Percentiles rank a stretch among this genome's conserved stretches.
Evolutionary conservation across 2,888 invertebrate genomes (phyloP).

Genomic region (Argyresthia goedartella): DNA sequence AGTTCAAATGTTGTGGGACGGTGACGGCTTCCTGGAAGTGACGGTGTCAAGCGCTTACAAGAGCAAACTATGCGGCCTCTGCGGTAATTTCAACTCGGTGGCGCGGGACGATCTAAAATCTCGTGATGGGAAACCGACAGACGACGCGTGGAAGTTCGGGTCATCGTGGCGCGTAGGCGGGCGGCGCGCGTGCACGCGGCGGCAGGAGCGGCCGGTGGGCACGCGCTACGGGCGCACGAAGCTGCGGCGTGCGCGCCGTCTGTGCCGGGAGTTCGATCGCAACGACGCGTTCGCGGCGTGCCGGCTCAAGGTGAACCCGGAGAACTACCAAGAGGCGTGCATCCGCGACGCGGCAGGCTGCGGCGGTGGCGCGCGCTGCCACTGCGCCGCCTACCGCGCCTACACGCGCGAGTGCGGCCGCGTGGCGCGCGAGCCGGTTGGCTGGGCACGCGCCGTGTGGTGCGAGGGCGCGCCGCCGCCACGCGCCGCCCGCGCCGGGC

Average conservation of each 20-base stretch:
- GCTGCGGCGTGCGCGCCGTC: slow-evolving; percentile 47
- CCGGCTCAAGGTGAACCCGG: slow-evolving; percentile 82
- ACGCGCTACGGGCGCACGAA: slow-evolving; percentile 63
- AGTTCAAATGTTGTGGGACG: slow-evolving; percentile 91
- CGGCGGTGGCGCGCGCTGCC: slow-evolving; percentile 81
- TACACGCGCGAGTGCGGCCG: slow-evolving; percentile 90
- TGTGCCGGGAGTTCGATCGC: slow-evolving; percentile 65
- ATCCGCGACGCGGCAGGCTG: slow-evolving; percentile 91
- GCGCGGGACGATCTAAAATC: slow-evolving; percentile 87
- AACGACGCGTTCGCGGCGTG: slow-evolving; percentile 80
- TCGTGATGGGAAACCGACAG: slow-evolving; percentile 75
- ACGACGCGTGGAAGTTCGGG: slow-evolving; percentile 81
- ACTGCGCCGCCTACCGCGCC: slow-evolving; percentile 91
- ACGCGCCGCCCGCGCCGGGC: slow-evolving; percentile 41
- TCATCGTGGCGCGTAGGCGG: slow-evolving; percentile 93
- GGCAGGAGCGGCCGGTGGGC: slow-evolving; percentile 58
- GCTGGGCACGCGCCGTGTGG: slow-evolving; percentile 80
- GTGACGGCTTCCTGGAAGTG: slow-evolving; percentile 92
- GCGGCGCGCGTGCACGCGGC: slow-evolving; percentile 76
- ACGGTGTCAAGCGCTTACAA: slow-evolving; percentile 80
- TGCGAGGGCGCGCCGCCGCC: slow-evolving; percentile 67
- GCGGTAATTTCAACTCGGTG: slow-evolving; percentile 93
- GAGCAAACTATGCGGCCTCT: slow-evolving; percentile 87
- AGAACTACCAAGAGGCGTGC: slow-evolving; percentile 89
- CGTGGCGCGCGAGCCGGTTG: slow-evolving; percentile 77